These are phyloP conservation scores for Cordilura impudica DNA, from an alignment of 2,888 invertebrate species.

Conservation along the genomic window DNA sequence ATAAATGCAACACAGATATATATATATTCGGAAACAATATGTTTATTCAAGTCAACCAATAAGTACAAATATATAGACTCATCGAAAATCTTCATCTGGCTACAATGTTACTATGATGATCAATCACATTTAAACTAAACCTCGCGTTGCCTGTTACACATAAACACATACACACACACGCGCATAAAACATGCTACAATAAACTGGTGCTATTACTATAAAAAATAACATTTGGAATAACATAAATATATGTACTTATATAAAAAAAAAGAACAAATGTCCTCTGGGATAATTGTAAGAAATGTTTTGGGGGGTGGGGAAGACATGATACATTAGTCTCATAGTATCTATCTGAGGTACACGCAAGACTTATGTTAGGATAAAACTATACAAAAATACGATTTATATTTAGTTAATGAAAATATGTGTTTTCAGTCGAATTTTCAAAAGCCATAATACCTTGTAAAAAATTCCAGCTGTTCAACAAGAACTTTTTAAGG, in stretches of 20 bases:
- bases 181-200: neutral
- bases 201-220: neutral
- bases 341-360: too few species aligned
- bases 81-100: neutral
- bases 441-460: too few species aligned
- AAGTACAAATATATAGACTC: neutral
- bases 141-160: too few species aligned
- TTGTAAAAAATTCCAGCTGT: too few species aligned
- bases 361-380: too few species aligned
- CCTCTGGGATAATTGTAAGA: neutral
- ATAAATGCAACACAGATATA: neutral
- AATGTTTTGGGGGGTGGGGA: neutral
- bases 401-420: too few species aligned
- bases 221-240: neutral
- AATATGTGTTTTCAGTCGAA: too few species aligned
- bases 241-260: neutral
- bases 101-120: too few species aligned
- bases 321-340: neutral
- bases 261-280: conserved; percentile 9
- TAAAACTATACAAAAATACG: too few species aligned
- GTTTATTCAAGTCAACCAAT: neutral
- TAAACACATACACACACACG: too few species aligned
- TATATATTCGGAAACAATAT: neutral
- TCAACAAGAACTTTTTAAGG: too few species aligned
- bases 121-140: too few species aligned